Base-by-base conservation (phyloP, 2,888 invertebrate genomes). In the Diarsia dahlii region DNA sequence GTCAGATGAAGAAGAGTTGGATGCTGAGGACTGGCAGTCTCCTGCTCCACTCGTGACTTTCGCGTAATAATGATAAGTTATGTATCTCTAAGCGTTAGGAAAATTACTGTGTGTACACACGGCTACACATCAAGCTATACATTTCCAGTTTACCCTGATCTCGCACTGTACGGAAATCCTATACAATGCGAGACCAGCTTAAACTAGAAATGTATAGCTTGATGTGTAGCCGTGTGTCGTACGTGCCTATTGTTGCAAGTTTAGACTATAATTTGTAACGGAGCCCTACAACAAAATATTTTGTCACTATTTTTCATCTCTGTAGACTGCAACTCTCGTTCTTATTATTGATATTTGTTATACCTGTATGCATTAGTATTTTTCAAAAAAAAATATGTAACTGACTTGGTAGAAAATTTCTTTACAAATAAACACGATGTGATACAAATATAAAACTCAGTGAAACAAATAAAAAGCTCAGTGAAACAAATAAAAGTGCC, bases 31-130 rank as follows among this genome's bases (percentile, higher is more conserved):
- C 58, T 96, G 95, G 94, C 89, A 93, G 34, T 83, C 93, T 2
- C 95, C 95, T 0, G 93, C 95, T 6, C 95, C 96, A 2, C 93
- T 96, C n/a, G 96, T 96, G 62, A 93, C 93, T 12, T 96, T 96
- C 80, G 93, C 95, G 46, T 84, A 80, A 39, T 56, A 45, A 45
- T 34, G 10, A 50, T 52, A 39, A 62, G 46, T 50, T 46, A 28
- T 13, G 12, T 45, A 13, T 66, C 9, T 58, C 23, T 48, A 54
- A 52, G 46, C 28, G n/a, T 56, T 67, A 23, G 34, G 8, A 23
- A 64, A 18, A 13, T 54, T n/a, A 18, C 28, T 45, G 15, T 45
- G n/a, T 45, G n/a, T n/a, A n/a, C n/a, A n/a, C n/a, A n/a, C n/a
- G n/a, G n/a, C n/a, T n/a, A n/a, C n/a, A n/a, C n/a, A n/a, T n/a